Percentiles rank a stretch among this genome's conserved stretches.
Evolutionary conservation across 2,888 invertebrate genomes (phyloP).

Genomic region (Smittia sp.): DNA sequence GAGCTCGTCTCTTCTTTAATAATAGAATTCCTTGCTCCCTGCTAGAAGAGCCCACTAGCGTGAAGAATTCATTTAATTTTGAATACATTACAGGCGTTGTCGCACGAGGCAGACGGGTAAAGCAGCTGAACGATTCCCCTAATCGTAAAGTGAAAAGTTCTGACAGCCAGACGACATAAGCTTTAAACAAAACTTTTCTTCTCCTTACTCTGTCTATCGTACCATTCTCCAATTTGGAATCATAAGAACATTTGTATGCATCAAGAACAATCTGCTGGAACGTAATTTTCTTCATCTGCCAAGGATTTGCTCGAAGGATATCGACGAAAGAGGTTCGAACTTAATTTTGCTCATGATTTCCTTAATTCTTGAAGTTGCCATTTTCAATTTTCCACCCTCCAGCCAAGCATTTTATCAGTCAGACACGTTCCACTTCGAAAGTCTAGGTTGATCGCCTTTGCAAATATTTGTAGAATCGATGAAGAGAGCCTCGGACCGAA

Average conservation of each 20-base stretch:
- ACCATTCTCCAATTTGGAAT: neutral
- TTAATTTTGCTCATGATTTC: neutral
- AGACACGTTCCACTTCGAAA: slow-evolving; percentile 14
- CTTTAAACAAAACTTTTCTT: slow-evolving; percentile 13
- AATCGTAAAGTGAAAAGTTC: neutral
- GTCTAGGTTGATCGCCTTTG: slow-evolving; percentile 6
- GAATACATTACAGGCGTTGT: neutral
- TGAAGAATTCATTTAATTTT: neutral
- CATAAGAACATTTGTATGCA: slow-evolving; percentile 29
- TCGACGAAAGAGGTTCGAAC: neutral
- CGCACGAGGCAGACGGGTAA: neutral
- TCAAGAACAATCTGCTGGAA: neutral
- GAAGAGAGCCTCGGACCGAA: neutral
- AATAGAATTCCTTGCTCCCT: too few relatives aligned
- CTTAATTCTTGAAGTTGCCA: neutral
- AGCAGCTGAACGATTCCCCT: neutral
- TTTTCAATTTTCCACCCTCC: slow-evolving; percentile 7
- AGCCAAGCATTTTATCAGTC: slow-evolving; percentile 2
- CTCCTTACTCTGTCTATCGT: neutral
- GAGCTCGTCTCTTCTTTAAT: too few relatives aligned
- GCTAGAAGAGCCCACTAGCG: too few relatives aligned
- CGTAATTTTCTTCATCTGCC: neutral
- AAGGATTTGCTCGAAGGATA: neutral
- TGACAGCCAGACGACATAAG: neutral
- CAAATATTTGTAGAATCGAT: slow-evolving; percentile 12